Evolutionary conservation across 2,113 vertebrate species (phyloP).

Genomic region (Leucopsar rothschildi): DNA sequence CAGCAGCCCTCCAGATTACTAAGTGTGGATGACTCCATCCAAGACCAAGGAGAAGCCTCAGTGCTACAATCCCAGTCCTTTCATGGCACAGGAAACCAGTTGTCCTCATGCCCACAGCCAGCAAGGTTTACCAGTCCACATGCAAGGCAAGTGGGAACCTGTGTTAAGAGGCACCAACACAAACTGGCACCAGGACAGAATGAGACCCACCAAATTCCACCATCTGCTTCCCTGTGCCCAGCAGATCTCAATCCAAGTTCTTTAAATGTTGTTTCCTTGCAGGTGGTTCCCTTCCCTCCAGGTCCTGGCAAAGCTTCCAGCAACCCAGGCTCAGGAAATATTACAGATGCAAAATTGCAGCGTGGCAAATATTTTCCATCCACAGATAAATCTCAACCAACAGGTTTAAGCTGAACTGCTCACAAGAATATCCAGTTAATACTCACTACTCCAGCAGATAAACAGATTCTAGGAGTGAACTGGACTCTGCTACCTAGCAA

Average conservation of each 20-base stretch:
- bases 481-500: background rate
- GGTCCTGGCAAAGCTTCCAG: background rate
- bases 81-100: fast-evolving
- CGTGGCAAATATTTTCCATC: background rate
- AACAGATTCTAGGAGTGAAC: background rate
- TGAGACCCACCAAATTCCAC: background rate
- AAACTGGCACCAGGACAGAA: background rate
- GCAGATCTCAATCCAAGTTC: background rate
- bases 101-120: background rate
- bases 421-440: background rate
- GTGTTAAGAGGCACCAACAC: background rate
- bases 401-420: background rate
- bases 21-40: background rate
- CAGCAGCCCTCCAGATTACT: background rate
- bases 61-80: background rate
- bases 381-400: background rate
- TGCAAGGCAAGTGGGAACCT: background rate
- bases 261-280: background rate
- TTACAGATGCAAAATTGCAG: background rate
- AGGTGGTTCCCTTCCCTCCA: background rate
- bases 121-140: background rate
- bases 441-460: background rate
- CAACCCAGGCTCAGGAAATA: background rate
- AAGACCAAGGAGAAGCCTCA: background rate
- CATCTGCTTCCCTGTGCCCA: background rate